Evolutionary conservation across 2,797 vertebrate genomes (phyloP).

Genomic region (Amphiprion clarkii): DNA sequence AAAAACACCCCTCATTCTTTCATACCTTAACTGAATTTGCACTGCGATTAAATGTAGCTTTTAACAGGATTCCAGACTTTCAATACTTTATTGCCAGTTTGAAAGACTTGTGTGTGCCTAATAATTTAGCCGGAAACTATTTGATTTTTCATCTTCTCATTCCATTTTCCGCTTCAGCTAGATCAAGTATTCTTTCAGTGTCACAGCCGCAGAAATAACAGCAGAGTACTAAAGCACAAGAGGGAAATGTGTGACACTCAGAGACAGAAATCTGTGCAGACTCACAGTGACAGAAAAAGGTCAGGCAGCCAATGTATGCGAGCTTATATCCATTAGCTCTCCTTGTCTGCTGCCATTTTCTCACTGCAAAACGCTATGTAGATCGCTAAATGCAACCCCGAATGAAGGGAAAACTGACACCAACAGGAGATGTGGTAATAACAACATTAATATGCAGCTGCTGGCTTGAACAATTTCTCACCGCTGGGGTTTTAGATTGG

Average conservation of each 20-base stretch:
- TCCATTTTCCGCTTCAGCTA: conserved; percentile 32
- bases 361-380: conserved; percentile 12
- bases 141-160: conserved; percentile 45
- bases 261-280: conserved; percentile 49
- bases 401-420: conserved; percentile 77
- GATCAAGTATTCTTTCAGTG: conserved; percentile 34
- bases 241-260: conserved; percentile 23
- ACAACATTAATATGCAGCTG: conserved; percentile 79
- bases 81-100: conserved; percentile 29
- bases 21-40: conserved; percentile 5
- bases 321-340: conserved; percentile 59
- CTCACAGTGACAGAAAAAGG: conserved; percentile 61
- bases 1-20: background rate
- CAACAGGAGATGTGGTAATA: conserved; percentile 69
- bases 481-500: conserved; percentile 75
- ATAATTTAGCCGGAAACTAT: conserved; percentile 44
- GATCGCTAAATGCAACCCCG: conserved; percentile 54
- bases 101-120: background rate
- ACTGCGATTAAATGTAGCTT: conserved; percentile 21
- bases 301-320: conserved; percentile 58
- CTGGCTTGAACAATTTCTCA: conserved; percentile 64
- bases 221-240: conserved; percentile 2
- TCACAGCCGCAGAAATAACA: conserved; percentile 31
- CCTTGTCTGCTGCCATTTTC: conserved; percentile 62
- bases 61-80: conserved; percentile 27